Evolutionary conservation across 2,888 invertebrate species (phyloP).

Genomic region (Encarsia formosa): DNA sequence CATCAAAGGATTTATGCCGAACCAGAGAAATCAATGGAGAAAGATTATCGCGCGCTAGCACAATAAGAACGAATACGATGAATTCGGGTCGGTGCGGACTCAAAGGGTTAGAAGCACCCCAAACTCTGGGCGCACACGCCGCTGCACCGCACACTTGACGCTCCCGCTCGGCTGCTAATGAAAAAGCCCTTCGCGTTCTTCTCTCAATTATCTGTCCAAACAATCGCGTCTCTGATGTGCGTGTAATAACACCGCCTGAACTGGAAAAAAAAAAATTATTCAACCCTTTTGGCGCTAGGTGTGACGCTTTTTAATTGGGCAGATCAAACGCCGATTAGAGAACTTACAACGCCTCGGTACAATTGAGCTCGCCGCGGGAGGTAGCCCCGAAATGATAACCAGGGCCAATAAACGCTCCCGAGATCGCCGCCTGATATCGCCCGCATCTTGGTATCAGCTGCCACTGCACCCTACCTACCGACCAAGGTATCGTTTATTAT

Average conservation of each 20-base stretch:
- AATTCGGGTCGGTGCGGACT: neutral
- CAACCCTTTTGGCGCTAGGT: conserved; percentile 7
- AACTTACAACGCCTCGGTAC: conserved; percentile 19
- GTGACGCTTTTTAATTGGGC: conserved; percentile 29
- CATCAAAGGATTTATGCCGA: conserved; percentile 14
- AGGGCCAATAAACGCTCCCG: conserved; percentile 40
- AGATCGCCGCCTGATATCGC: conserved; percentile 43
- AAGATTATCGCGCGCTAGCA: conserved; percentile 11
- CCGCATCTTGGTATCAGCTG: conserved; percentile 49
- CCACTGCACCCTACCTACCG: conserved; percentile 4
- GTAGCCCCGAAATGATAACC: conserved; percentile 41
- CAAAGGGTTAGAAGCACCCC: conserved; percentile 12
- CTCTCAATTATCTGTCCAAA: conserved; percentile 25
- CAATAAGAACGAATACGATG: conserved; percentile 2
- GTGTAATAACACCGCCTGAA: neutral
- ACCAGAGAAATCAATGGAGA: conserved; percentile 3
- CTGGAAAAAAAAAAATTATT: neutral
- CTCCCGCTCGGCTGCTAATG: conserved; percentile 11
- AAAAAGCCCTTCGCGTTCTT: conserved; percentile 20
- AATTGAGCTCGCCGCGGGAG: conserved; percentile 45
- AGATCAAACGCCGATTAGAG: conserved; percentile 28
- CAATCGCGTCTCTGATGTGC: conserved; percentile 11
- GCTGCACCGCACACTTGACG: conserved; percentile 12
- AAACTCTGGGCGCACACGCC: neutral
- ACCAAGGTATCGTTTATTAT: too few relatives aligned